Evolutionary conservation across 2,888 invertebrate genomes (phyloP).

Genomic region (Achlya flavicornis): DNA sequence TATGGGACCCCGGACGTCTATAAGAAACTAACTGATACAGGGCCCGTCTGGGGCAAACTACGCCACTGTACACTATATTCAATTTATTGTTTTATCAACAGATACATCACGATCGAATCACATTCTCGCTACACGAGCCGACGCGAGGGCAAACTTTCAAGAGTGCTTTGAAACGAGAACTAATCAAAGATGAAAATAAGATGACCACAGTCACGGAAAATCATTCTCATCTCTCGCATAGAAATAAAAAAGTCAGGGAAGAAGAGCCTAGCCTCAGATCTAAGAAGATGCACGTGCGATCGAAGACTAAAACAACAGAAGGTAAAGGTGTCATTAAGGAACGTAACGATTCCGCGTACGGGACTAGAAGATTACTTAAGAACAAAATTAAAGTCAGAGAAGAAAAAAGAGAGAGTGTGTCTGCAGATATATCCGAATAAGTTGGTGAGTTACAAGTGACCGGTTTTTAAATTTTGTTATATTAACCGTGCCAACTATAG

Average conservation of each 20-base stretch:
- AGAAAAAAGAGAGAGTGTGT: conserved; percentile 46
- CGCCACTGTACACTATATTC: background rate
- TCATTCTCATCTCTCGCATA: conserved; percentile 34
- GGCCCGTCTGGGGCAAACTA: too few species aligned
- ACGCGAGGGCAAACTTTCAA: conserved; percentile 75
- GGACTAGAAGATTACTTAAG: conserved; percentile 47
- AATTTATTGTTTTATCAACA: conserved; percentile 27
- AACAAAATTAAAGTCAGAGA: conserved; percentile 71
- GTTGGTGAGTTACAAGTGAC: background rate
- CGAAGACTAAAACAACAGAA: conserved; percentile 51
- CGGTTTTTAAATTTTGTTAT: background rate
- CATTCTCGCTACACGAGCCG: conserved; percentile 75
- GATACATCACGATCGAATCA: conserved; percentile 78
- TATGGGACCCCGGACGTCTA: too few species aligned
- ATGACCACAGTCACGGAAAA: conserved; percentile 36
- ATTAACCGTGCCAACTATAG: background rate
- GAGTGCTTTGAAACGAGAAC: conserved; percentile 70
- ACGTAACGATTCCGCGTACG: conserved; percentile 60
- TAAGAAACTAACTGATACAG: too few species aligned
- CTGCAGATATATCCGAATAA: conserved; percentile 70
- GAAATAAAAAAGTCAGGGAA: conserved; percentile 48
- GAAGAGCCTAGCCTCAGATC: conserved; percentile 33
- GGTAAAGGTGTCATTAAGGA: conserved; percentile 68
- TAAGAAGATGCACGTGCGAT: conserved; percentile 54
- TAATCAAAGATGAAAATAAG: conserved; percentile 47